A percentile compares a stretch with the other conserved stretches of the same genome.
These are phyloP conservation scores for Lysandra bellargus DNA, from an alignment of 2,888 invertebrate species.

Conservation along the genomic window DNA sequence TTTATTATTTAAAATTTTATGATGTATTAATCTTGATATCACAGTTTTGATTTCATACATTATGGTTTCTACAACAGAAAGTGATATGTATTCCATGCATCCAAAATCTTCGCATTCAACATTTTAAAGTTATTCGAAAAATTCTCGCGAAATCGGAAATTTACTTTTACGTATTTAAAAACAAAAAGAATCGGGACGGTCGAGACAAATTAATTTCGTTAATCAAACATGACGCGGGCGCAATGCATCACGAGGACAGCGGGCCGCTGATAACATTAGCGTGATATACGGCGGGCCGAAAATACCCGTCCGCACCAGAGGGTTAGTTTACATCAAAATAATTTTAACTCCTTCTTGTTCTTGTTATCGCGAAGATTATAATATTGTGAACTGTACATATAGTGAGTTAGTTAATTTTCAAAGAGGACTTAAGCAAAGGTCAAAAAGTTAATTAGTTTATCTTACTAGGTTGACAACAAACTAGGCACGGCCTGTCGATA, in stretches of 20 bases:
- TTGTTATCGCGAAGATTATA: not conserved
- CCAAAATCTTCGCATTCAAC: not conserved
- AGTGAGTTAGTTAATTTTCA: too few species aligned
- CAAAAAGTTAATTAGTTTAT: too few species aligned
- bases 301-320: conserved; percentile 48
- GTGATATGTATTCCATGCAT: not conserved
- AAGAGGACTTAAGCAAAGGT: too few species aligned
- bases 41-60: too few species aligned
- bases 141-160: conserved; percentile 13
- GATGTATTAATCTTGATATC: too few species aligned
- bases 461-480: too few species aligned
- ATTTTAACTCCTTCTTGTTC: conserved; percentile 29
- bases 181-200: conserved; percentile 44
- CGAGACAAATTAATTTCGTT: conserved; percentile 77
- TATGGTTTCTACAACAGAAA: not conserved
- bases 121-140: not conserved
- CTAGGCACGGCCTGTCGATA: too few species aligned
- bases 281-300: conserved; percentile 70
- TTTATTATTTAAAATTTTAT: too few species aligned
- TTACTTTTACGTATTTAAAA: conserved; percentile 29
- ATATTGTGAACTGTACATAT: not conserved
- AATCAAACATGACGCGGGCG: conserved; percentile 66
- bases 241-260: conserved; percentile 74
- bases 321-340: conserved; percentile 39
- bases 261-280: conserved; percentile 67